Evolutionary conservation across 2,113 vertebrate genomes (phyloP).

Genomic region (Ameiurus melas): DNA sequence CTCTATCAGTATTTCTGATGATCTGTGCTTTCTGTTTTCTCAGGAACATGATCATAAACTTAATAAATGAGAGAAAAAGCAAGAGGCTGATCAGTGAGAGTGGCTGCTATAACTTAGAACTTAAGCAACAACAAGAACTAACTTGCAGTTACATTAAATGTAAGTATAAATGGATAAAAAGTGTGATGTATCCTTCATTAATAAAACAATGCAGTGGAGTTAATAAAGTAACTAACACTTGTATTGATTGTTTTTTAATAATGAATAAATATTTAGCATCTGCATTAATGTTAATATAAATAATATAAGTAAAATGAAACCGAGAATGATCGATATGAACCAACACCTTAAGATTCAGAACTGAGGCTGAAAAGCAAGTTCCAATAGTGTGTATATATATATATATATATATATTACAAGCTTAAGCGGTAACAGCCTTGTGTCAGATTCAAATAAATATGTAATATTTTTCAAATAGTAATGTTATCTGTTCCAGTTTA

Average conservation of each 20-base stretch:
- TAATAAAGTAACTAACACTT: background rate
- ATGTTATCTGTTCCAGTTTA: slow-evolving; percentile 39
- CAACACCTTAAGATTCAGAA: background rate
- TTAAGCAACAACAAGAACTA: background rate
- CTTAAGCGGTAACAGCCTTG: background rate
- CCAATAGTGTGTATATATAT: background rate
- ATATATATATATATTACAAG: background rate
- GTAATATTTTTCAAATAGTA: slow-evolving; percentile 37
- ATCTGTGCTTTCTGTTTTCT: background rate
- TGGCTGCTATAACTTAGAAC: background rate
- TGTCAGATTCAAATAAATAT: background rate
- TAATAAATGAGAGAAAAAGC: background rate
- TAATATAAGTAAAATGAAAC: background rate
- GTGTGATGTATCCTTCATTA: background rate
- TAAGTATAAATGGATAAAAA: background rate
- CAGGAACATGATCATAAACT: background rate
- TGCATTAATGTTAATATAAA: background rate
- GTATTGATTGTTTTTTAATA: background rate
- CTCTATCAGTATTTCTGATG: background rate
- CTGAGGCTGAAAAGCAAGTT: background rate
- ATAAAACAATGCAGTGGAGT: background rate
- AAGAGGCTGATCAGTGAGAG: background rate
- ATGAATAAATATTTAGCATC: background rate
- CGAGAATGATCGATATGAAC: background rate
- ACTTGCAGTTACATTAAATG: background rate